These are phyloP conservation scores for Ariolimax columbianus DNA, from an alignment of 2,888 invertebrate genomes.

Conservation along the genomic window DNA sequence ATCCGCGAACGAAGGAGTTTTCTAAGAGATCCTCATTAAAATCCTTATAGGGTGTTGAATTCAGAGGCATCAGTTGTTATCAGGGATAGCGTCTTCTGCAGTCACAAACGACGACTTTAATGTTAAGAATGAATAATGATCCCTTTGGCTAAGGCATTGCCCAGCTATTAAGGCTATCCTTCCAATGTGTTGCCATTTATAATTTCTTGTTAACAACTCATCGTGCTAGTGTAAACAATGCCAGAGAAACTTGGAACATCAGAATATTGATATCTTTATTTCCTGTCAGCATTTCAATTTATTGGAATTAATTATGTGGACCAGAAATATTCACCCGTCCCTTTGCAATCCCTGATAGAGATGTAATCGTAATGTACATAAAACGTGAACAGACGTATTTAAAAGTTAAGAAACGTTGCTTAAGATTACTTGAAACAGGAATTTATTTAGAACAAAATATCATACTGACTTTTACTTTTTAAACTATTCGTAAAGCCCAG, in stretches of 20 bases:
- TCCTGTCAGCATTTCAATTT: background rate
- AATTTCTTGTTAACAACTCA: background rate
- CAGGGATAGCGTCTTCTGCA: background rate
- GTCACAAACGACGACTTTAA: background rate
- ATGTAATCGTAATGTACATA: no score
- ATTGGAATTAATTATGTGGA: no score
- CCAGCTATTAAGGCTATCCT: background rate
- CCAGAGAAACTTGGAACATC: background rate
- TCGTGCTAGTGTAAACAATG: no score
- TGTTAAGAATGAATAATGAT: background rate
- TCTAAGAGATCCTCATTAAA: conserved; percentile 15
- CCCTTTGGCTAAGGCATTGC: background rate
- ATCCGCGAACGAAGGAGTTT: background rate
- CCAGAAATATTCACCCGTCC: no score
- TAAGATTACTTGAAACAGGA: no score
- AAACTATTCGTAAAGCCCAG: no score
- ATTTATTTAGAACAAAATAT: no score
- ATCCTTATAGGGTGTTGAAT: background rate
- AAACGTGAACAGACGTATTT: no score
- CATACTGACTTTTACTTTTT: no score
- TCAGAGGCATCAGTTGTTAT: background rate
- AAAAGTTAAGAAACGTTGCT: no score
- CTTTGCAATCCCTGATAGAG: no score
- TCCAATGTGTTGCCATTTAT: background rate
- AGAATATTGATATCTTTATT: background rate